Evolutionary conservation across 2,797 vertebrate genomes (phyloP).

Genomic region (Kryptopterus vitreolus): DNA sequence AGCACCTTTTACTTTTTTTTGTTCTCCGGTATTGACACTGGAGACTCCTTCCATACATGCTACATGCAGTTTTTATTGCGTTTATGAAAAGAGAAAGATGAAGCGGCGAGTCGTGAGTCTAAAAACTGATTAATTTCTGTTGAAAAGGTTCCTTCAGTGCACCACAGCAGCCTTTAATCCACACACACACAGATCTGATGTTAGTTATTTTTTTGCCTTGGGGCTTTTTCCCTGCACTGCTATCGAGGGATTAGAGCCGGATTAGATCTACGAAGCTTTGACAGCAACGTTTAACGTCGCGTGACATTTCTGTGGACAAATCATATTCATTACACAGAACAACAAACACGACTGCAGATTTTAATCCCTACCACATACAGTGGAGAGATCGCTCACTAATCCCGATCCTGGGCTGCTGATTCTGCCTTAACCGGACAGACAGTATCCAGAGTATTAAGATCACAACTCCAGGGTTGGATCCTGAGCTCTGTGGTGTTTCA

Average conservation of each 20-base stretch:
- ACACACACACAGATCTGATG: background rate
- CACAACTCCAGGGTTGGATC: background rate
- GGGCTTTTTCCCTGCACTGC: conserved; percentile 23
- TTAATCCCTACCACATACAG: background rate
- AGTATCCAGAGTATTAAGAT: background rate
- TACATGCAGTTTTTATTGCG: background rate
- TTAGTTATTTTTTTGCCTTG: conserved; percentile 8
- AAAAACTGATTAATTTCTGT: conserved; percentile 11
- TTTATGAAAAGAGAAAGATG: background rate
- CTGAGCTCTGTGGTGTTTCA: background rate
- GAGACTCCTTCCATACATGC: background rate
- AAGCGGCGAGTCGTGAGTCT: background rate
- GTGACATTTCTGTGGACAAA: conserved; percentile 19
- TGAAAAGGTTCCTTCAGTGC: background rate
- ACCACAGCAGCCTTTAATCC: conserved; percentile 3
- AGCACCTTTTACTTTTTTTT: background rate
- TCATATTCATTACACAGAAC: background rate
- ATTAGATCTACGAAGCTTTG: conserved; percentile 39
- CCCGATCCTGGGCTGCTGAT: background rate
- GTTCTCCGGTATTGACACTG: background rate
- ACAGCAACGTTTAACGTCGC: conserved; percentile 34
- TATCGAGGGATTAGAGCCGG: conserved; percentile 35
- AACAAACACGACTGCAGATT: background rate
- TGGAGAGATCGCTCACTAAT: conserved; percentile 1
- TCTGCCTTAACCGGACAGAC: background rate